Evolutionary conservation across 1,140 invertebrate species (phyloP).

Genomic region (Philotrypesis tridentata): DNA sequence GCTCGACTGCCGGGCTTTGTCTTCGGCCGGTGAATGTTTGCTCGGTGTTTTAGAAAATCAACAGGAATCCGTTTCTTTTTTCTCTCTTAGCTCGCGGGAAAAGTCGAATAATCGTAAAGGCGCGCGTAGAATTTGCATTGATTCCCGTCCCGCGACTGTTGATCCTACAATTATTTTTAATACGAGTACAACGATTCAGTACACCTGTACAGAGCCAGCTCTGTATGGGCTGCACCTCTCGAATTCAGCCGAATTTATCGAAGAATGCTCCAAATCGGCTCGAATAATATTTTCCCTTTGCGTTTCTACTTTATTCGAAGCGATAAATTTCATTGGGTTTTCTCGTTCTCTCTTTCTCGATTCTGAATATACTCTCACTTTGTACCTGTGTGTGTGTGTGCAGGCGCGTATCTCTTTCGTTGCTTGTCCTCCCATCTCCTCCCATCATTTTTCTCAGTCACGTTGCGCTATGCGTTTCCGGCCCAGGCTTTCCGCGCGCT

Average conservation of each 20-base stretch:
- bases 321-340: not conserved
- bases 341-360: too few species aligned
- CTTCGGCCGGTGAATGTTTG: not conserved
- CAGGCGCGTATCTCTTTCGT: not conserved
- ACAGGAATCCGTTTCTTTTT: not conserved
- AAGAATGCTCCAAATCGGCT: too few species aligned
- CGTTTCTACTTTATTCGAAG: not conserved
- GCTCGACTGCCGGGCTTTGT: not conserved
- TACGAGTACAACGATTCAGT: too few species aligned
- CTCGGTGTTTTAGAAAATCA: constrained; percentile 23
- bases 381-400: not conserved
- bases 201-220: too few species aligned
- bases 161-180: too few species aligned
- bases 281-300: not conserved
- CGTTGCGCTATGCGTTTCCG: not conserved
- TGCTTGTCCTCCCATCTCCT: not conserved
- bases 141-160: too few species aligned
- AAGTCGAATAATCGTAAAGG: not conserved
- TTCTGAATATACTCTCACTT: not conserved
- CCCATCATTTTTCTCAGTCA: not conserved
- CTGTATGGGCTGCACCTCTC: too few species aligned
- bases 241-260: too few species aligned
- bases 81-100: not conserved
- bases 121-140: too few species aligned
- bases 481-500: not conserved